Evolutionary conservation across 2,113 vertebrate genomes (phyloP), one percentile per base, ranked within the genome.

Genomic region (Brienomyrus longianalis): DNA sequence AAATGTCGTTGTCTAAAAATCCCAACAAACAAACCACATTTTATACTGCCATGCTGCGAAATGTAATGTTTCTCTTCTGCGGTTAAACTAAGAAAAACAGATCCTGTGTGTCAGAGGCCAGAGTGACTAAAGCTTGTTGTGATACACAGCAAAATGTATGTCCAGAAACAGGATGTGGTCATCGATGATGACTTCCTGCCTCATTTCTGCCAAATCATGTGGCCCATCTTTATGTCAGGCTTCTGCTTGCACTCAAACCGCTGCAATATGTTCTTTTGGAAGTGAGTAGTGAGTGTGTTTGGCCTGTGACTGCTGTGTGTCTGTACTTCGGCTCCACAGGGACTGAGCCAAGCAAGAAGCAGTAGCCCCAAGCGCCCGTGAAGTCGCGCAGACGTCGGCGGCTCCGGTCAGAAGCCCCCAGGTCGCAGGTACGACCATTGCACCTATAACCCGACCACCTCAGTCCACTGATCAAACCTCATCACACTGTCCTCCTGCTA

Each of bases 141-240:
- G 48, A 51, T 83, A 9, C 50, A 83, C 48, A 52, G 87, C 35
- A 83, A 74, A 39, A 13, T 39, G 48, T 52, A 54, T 31, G 48
- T 27, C n/a, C 50, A 6, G 51, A 89, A 83, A 54, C 70, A 83
- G 48, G 88, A 89, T 83, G 31, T 83, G 74, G 88, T 83, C 88
- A 50, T 74, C 35, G 31, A 43, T 47, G 88, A 89, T 47, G 88
- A 89, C 88, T 48, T 89, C 85, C 66, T 54, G 35, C 77, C 83
- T 54, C 74, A 83, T 52, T 89, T 56, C 74, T 39, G 70, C 48
- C 51, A 77, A 89, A 50, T 89, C 11, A 83, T 35, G 52, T 52
- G 50, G 5, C 51, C 23, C 83, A 85, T n/a, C 47, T 35, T 48
- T 77, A 43, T 77, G 70, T 10, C 43, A 74, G 88, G 48, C 10